Conservation (phyloP, 2,888 invertebrate species). For the Leptinotarsa peninsularis region DNA sequence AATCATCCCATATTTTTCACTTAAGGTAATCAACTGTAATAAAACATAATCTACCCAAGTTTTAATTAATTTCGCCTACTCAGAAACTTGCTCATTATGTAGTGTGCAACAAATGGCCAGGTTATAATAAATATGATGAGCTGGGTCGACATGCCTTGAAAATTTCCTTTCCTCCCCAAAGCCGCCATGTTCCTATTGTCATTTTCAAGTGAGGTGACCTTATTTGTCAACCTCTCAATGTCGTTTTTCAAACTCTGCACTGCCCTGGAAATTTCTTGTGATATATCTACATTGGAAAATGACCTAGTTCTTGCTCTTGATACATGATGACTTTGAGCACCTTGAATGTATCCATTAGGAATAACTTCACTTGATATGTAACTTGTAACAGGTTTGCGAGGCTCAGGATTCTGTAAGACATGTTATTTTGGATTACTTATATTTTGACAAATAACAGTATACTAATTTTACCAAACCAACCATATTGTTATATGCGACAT, state of each 20-base stretch:
- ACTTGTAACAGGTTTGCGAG: constrained; percentile 49
- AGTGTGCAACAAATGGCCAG: constrained; percentile 76
- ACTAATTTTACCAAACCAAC: too few relatives aligned
- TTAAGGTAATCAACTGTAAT: background rate
- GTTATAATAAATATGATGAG: constrained; percentile 72
- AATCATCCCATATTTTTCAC: background rate
- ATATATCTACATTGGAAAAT: constrained; percentile 63
- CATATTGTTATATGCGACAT: too few relatives aligned
- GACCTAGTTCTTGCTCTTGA: constrained; percentile 55
- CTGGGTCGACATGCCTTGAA: constrained; percentile 60
- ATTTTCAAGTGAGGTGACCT: constrained; percentile 65
- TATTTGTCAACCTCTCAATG: constrained; percentile 66
- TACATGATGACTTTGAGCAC: constrained; percentile 52
- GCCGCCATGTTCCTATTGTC: constrained; percentile 42
- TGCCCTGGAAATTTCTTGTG: constrained; percentile 67
- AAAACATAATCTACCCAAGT: background rate
- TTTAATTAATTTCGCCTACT: constrained; percentile 48
- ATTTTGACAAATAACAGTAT: too few relatives aligned
- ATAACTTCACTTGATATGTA: constrained; percentile 49
- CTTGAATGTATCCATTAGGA: constrained; percentile 47
- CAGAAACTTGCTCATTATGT: constrained; percentile 60
- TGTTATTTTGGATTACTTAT: background rate
- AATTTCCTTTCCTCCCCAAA: constrained; percentile 47
- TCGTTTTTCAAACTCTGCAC: constrained; percentile 68
- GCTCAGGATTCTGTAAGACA: constrained; percentile 56